Base-by-base conservation (phyloP, 2,797 vertebrate species). In the Phrynocephalus forsythii region DNA sequence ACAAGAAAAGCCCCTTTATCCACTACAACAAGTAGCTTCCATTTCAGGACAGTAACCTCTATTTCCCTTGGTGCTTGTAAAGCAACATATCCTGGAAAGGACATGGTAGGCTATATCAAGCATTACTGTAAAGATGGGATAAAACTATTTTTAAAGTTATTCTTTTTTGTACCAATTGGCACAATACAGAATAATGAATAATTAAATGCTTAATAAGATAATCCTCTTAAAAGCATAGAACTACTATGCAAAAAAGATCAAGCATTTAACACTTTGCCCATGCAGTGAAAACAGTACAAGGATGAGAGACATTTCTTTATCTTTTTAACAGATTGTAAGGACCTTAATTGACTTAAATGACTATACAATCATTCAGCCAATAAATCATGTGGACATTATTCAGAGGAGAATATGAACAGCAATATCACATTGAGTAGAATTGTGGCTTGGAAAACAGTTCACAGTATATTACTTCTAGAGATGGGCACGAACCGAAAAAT, bases 131-230 rank as follows among this genome's bases (percentile, higher is more conserved):
- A 92, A 92, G 91, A 95, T 91, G 15, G 90, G 89, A 92, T 91
- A 95, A 94, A 95, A 91, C 48, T 80, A 30, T 92, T 92, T 95
- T 86, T 30, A 3, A 84, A 90, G 84, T 8, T 52, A 30, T n/a
- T 16, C 20, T 75, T 90, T 91, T 95, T 94, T 95, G 83, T 94
- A 91, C 88, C 56, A 91, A 93, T 91, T 28, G 6, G 83, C 82
- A 95, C 95, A 95, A 94, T 88, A 89, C 50, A 85, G 82, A 85
- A 91, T 93, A 95, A 96, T 94, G 91, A 95, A 95, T 95, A 96
- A 95, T 96, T 96, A 95, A 95, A 94, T 83, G 90, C 92, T 91
- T 97, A 96, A 95, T 95, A 95, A 90, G 92, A 92, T 95, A 96
- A 97, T 96, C 95, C 89, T 95, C 91, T 96, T 96, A 94, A 96